Percentiles rank a stretch among this genome's conserved stretches.
Conservation (phyloP, 2,113 vertebrate species). For the Zosterops lateralis region DNA sequence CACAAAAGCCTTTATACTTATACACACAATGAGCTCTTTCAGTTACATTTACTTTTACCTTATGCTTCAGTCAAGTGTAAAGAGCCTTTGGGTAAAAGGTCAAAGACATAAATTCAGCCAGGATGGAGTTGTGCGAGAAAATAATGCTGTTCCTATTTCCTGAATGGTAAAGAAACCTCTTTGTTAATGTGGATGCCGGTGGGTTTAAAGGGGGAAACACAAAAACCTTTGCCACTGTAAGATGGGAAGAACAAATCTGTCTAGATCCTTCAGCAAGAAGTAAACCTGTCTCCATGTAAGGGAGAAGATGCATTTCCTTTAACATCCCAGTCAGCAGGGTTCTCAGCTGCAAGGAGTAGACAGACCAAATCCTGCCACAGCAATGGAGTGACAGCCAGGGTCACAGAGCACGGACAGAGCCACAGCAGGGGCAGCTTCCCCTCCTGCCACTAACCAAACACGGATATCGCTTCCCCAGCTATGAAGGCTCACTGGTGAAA, state of each 20-base stretch:
- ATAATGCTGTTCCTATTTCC: neutral
- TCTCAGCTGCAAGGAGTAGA: neutral
- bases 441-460: neutral
- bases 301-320: neutral
- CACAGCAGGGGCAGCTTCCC: neutral
- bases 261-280: neutral
- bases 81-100: slow-evolving; percentile 32
- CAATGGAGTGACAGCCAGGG: neutral
- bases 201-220: neutral
- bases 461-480: rapidly evolving
- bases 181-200: neutral
- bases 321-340: neutral
- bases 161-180: neutral
- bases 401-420: neutral
- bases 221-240: neutral
- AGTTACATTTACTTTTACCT: slow-evolving; percentile 34
- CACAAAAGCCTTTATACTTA: slow-evolving; percentile 40
- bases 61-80: slow-evolving; percentile 32
- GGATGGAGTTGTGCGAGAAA: neutral
- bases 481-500: neutral
- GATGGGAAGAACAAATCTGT: neutral
- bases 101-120: slow-evolving; percentile 18
- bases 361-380: rapidly evolving
- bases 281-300: neutral
- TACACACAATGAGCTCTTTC: slow-evolving; percentile 21